Evolutionary conservation across 2,888 invertebrate species (phyloP), one percentile per base, ranked within the genome.

Genomic region (Eupsilia transversa): DNA sequence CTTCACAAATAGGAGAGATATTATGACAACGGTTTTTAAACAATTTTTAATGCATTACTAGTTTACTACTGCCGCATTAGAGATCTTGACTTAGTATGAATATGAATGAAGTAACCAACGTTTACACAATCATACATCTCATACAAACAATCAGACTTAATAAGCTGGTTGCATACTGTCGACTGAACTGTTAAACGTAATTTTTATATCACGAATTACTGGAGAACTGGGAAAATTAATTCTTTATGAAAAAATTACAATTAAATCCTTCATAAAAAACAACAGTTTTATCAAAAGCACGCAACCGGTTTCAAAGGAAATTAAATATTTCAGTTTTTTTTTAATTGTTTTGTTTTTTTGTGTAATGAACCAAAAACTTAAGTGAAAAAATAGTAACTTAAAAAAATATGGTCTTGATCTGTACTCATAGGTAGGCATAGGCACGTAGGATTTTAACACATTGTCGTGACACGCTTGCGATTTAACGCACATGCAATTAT

Each of bases 91-190:
- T 79, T 72, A n/a, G 60, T 75, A 75, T 79, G 74, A 76, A 81
- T 77, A 84, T 84, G 72, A 75, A 79, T 80, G 81, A 64, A 84
- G 67, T 79, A 80, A 82, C 65, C 64, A 77, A 80, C 89, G 89
- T 76, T 79, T 72, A 63, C 57, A 76, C 79, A 79, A 85, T 79
- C 86, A 84, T 86, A 88, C 80, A 86, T 69, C 69, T 80, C 84
- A 84, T 83, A 84, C 77, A 87, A 88, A 86, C 89, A 90, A 90
- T 90, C 89, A 90, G 88, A 89, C 89, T 89, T 89, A 74, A 75
- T 77, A 88, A 88, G 86, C 88, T 86, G 89, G 90, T 88, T 90
- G 89, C 89, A 88, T 84, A 87, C 88, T 85, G 83, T 87, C 87
- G 82, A 88, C 84, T 83, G 78, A 87, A 88, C 87, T 84, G 88